These are phyloP conservation scores for Dufourea novaeangliae DNA, from an alignment of 1,140 invertebrate genomes.

Conservation along the genomic window DNA sequence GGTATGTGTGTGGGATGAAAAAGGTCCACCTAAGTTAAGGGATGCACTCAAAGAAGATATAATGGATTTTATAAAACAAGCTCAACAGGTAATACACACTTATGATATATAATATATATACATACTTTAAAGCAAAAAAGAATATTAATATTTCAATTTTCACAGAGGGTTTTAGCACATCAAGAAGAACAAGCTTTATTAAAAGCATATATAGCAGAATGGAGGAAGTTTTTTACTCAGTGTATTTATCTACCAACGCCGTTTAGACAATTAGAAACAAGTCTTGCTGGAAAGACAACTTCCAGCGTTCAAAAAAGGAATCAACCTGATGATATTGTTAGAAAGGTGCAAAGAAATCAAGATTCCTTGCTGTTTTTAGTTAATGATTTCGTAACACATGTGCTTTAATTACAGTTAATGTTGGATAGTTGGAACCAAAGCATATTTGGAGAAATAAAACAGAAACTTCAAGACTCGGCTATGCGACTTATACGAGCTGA, in stretches of 20 bases:
- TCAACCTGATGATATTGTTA: conserved; percentile 92
- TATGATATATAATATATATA: not conserved
- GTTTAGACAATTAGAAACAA: conserved; percentile 95
- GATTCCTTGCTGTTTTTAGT: not conserved
- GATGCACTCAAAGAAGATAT: conserved; percentile 96
- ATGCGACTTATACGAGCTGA: conserved; percentile 98
- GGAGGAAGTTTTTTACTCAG: conserved; percentile 98
- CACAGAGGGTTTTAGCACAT: conserved; percentile 91
- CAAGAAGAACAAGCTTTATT: conserved; percentile 96
- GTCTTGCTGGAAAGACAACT: conserved; percentile 85
- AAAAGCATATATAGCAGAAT: conserved; percentile 97
- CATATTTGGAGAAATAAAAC: conserved; percentile 98
- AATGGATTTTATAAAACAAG: conserved; percentile 96
- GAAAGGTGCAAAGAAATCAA: conserved; percentile 83
- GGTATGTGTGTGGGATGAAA: conserved; percentile 98
- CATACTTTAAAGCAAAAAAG: not conserved
- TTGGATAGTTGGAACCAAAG: conserved; percentile 98
- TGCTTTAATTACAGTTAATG: conserved; percentile 89
- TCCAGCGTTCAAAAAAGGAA: conserved; percentile 87
- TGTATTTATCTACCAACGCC: conserved; percentile 98
- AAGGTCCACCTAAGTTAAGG: conserved; percentile 93
- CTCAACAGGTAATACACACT: conserved; percentile 87
- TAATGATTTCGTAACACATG: not conserved
- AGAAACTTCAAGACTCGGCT: conserved; percentile 96
- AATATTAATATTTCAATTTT: conserved; percentile 17